Evolutionary conservation across 92 coral and sea anemone species (phyloP), one percentile per base, ranked within the genome.

Genomic region (Anthopleura xanthogrammica): DNA sequence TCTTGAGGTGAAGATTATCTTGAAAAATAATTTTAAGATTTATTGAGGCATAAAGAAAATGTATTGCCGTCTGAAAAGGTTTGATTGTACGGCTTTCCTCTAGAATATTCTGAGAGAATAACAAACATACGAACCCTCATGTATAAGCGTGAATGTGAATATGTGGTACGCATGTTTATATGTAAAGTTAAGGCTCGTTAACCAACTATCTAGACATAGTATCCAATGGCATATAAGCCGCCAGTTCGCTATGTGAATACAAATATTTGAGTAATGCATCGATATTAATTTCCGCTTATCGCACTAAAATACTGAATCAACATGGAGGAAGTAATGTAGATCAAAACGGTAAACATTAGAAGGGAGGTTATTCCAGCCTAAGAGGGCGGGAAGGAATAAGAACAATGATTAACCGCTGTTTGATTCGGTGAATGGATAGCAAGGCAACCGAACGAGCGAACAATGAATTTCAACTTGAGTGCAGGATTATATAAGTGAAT

Each of bases 261-360:
- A 73, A 24, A 73, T 83, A 76, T 75, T 73, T 83, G 72, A 75
- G 68, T 9, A 39, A 36, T 50, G 58, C 20, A 73, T 83, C 60
- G 64, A 16, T 73, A 83, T 83, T 83, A 83, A 73, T 71, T 56
- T 75, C 78, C 48, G 65, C 65, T 68, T 75, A 81, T 40, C 56
- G 65, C 46, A 75, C 73, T 68, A 72, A 22, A 50, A 57, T 17
- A 78, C 70, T 55, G 71, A 73, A 75, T 75, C 80, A 83, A 83
- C 42, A 83, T 55, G 50, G 22, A 48, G 78, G 70, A 41, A 39
- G 19, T 83, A 23, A 43, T 2, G 74, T 68, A 16, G 41, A 68
- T 68, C 74, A 68, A 68, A 68, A 68, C 19, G 41, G 74, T 68
- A 68, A 68, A 68, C 74, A 68, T 12, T 23, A 20, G 41, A 68